Conservation (phyloP, 35 echinoderm and acorn worm species). For the Ptychodera flava region DNA sequence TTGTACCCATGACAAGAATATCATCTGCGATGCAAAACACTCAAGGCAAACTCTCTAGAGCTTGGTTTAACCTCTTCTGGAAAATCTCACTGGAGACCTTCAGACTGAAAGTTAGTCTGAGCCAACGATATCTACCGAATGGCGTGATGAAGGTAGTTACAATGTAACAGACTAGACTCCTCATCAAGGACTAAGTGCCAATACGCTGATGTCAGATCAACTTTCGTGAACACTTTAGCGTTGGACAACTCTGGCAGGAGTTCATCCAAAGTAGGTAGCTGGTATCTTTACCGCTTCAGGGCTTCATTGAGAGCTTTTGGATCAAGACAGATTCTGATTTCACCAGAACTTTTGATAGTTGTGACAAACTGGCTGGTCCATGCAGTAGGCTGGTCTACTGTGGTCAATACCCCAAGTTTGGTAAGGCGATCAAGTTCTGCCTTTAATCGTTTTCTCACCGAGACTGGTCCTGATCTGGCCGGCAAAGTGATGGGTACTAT, state of each 20-base stretch:
- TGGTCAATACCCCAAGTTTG: conserved; percentile 3
- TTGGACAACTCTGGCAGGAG: conserved; percentile 4
- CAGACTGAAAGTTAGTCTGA: conserved; percentile 15
- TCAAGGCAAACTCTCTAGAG: not conserved
- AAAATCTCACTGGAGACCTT: not conserved
- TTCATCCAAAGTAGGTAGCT: conserved; percentile 30
- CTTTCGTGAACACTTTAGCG: conserved; percentile 14
- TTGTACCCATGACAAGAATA: not conserved
- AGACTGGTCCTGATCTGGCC: not conserved
- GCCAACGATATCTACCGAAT: conserved; percentile 41
- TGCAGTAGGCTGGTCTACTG: conserved; percentile 14
- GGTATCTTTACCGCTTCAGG: conserved; percentile 26
- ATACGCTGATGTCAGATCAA: conserved; percentile 12
- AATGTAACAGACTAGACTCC: not conserved
- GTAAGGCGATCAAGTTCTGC: conserved; percentile 13
- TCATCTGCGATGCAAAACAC: conserved; percentile 8
- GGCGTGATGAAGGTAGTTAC: conserved; percentile 26
- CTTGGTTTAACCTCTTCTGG: conserved; percentile 7
- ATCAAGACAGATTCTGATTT: conserved; percentile 32
- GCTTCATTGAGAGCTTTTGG: conserved; percentile 30
- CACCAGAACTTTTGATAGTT: conserved; percentile 3
- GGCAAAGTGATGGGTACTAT: conserved; percentile 3
- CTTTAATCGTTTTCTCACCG: conserved; percentile 17
- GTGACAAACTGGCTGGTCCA: conserved; percentile 36
- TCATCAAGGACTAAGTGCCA: conserved; percentile 12